Evolutionary conservation across 2,888 invertebrate species (phyloP).

Genomic region (Cosmorhoe ocellata): DNA sequence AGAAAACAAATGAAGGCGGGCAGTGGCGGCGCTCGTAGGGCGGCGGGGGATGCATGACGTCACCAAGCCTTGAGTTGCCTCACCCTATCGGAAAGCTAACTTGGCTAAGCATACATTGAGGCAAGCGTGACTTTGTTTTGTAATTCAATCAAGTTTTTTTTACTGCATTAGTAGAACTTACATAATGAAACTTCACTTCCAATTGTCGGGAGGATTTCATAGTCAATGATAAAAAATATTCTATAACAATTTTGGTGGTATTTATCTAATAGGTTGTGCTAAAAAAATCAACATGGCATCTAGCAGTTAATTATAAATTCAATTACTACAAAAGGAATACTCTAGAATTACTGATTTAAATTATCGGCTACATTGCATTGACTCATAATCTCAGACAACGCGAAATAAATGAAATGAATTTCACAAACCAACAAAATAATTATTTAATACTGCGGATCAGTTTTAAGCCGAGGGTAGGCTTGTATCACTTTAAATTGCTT

Average conservation of each 20-base stretch:
- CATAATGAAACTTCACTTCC: too few relatives aligned
- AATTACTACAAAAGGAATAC: not conserved
- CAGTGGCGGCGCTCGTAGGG: conserved; percentile 42
- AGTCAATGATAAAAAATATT: too few relatives aligned
- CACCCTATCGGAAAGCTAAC: conserved; percentile 44
- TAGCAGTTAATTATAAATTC: not conserved
- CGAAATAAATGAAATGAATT: conserved; percentile 45
- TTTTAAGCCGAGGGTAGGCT: conserved; percentile 42
- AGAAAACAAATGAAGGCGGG: conserved; percentile 81
- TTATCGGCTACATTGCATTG: not conserved
- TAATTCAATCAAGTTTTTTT: conserved; percentile 34
- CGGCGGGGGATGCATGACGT: conserved; percentile 59
- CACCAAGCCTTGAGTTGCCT: conserved; percentile 52
- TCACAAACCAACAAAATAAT: conserved; percentile 55
- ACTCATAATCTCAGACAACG: not conserved
- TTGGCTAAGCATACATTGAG: conserved; percentile 45
- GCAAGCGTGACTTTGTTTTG: conserved; percentile 42
- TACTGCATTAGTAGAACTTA: conserved; percentile 7
- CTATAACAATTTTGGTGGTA: too few relatives aligned
- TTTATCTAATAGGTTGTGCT: too few relatives aligned
- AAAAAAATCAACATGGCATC: too few relatives aligned
- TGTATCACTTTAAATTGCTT: conserved; percentile 1
- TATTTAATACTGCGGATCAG: conserved; percentile 65
- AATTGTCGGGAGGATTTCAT: too few relatives aligned
- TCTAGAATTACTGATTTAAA: conserved; percentile 1